These are phyloP conservation scores for Pyrrhosoma nymphula DNA, from an alignment of 2,888 invertebrate genomes.

Conservation along the genomic window DNA sequence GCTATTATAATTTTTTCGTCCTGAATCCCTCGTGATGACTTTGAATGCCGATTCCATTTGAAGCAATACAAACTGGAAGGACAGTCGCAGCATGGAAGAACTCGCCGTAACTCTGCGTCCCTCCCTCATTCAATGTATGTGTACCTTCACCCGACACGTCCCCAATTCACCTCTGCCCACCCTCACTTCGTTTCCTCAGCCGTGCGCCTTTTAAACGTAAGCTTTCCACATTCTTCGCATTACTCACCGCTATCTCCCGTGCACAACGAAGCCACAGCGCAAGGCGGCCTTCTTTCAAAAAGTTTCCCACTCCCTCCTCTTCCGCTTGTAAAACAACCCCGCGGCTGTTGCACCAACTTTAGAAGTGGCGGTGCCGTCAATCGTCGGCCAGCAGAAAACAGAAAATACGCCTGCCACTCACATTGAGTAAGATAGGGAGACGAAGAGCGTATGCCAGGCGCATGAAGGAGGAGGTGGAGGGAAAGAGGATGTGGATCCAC, in stretches of 20 bases:
- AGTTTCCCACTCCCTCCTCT: neutral
- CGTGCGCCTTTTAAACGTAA: neutral
- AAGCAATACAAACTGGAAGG: too few relatives aligned
- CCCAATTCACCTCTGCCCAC: neutral
- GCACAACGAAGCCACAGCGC: neutral
- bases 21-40: too few relatives aligned
- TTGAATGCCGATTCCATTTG: too few relatives aligned
- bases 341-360: neutral
- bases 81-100: too few relatives aligned
- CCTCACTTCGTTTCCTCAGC: neutral
- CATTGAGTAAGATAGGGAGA: neutral
- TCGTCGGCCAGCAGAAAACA: neutral
- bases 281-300: neutral
- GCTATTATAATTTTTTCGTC: too few relatives aligned
- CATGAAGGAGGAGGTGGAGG: neutral
- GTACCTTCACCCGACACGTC: neutral
- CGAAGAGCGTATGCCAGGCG: neutral
- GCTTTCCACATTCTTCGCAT: slow-evolving; percentile 5
- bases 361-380: neutral
- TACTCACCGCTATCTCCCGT: neutral
- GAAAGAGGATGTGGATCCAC: too few relatives aligned
- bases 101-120: too few relatives aligned
- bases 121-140: too few relatives aligned
- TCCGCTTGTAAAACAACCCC: neutral
- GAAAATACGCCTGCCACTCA: neutral